These are phyloP conservation scores for Laspeyria flexula DNA, from an alignment of 2,888 invertebrate genomes.

Conservation along the genomic window DNA sequence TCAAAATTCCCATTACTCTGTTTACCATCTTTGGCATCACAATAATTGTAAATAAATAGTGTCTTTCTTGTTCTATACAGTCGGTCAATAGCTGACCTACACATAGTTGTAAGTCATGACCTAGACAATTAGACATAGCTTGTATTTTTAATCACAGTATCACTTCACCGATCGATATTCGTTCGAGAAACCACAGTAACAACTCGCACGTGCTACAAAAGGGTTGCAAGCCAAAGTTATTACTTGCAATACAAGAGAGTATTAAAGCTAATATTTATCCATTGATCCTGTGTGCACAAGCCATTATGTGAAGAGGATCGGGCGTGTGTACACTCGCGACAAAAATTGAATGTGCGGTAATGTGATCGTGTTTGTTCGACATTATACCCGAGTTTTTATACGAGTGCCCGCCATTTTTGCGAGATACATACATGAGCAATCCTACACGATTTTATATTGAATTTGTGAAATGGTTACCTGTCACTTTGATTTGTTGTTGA, in stretches of 20 bases:
- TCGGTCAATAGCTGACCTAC: background rate
- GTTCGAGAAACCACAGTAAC: slow-evolving; percentile 1
- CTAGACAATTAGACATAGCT: background rate
- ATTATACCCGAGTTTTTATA: slow-evolving; percentile 27
- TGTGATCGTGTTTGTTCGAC: slow-evolving; percentile 44
- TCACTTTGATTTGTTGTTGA: background rate
- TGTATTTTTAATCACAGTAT: background rate
- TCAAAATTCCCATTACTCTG: too few relatives aligned
- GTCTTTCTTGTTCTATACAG: too few relatives aligned
- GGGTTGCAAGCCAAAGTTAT: slow-evolving; percentile 25
- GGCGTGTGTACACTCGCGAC: slow-evolving; percentile 46
- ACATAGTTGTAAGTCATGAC: too few relatives aligned
- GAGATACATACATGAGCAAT: background rate
- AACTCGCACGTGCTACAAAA: slow-evolving; percentile 10
- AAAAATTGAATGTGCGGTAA: slow-evolving; percentile 49
- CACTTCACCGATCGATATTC: background rate
- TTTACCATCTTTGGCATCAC: too few relatives aligned
- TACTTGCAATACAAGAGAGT: slow-evolving; percentile 39
- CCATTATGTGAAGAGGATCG: slow-evolving; percentile 64
- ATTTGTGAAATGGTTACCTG: background rate
- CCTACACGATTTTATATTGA: background rate
- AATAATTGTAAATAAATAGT: too few relatives aligned
- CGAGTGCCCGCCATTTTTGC: slow-evolving; percentile 10
- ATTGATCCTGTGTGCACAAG: slow-evolving; percentile 63
- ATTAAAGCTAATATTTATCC: slow-evolving; percentile 68